Evolutionary conservation across 2,888 invertebrate genomes (phyloP).

Genomic region (Eueremaeus valkanovi): DNA sequence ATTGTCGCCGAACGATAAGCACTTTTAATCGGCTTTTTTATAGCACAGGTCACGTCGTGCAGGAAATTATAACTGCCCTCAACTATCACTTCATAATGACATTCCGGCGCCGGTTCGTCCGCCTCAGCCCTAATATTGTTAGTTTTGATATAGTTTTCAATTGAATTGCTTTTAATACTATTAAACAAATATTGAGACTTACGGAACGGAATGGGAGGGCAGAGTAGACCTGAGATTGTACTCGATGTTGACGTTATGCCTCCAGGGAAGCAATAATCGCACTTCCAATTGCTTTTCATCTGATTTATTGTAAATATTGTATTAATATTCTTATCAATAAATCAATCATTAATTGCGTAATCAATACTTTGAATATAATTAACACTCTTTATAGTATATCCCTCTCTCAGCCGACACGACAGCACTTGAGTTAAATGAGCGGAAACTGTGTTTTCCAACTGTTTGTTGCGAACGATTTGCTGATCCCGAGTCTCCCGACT

Average conservation of each 20-base stretch:
- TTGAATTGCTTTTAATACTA: too few species aligned
- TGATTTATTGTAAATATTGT: slow-evolving; percentile 42
- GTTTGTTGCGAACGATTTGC: slow-evolving; percentile 61
- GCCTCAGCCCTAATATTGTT: not conserved
- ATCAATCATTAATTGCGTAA: not conserved
- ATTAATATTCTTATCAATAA: slow-evolving; percentile 52
- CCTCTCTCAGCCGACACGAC: slow-evolving; percentile 69
- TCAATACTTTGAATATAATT: slow-evolving; percentile 49
- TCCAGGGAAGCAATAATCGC: slow-evolving; percentile 66
- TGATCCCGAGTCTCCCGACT: slow-evolving; percentile 37
- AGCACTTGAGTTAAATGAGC: slow-evolving; percentile 61
- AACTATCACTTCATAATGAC: slow-evolving; percentile 51
- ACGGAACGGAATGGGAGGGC: slow-evolving; percentile 52
- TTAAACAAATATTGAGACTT: not conserved
- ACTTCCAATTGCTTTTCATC: slow-evolving; percentile 61
- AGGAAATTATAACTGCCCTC: slow-evolving; percentile 67
- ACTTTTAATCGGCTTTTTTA: slow-evolving; percentile 63
- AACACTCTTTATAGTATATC: slow-evolving; percentile 62
- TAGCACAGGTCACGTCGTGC: slow-evolving; percentile 65
- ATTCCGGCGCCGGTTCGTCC: slow-evolving; percentile 39
- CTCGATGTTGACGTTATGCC: slow-evolving; percentile 66
- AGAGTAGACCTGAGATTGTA: slow-evolving; percentile 60
- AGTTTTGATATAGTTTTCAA: too few species aligned
- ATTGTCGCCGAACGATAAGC: slow-evolving; percentile 64
- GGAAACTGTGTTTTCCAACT: slow-evolving; percentile 62